Evolutionary conservation across 1,140 invertebrate genomes (phyloP).

Genomic region (Philotrypesis tridentata): DNA sequence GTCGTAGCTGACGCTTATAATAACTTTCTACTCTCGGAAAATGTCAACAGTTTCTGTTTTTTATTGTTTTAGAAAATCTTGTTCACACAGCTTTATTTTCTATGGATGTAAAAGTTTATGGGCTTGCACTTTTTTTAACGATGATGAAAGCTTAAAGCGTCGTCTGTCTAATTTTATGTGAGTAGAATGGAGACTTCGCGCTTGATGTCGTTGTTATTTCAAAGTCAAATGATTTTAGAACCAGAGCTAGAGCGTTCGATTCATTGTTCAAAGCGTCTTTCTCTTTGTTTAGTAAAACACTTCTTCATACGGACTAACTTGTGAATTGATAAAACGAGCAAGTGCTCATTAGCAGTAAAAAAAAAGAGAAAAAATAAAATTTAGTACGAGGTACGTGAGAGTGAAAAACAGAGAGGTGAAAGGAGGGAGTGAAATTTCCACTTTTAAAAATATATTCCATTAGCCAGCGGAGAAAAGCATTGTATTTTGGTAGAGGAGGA

Average conservation of each 20-base stretch:
- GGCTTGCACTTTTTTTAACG: background rate
- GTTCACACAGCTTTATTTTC: background rate
- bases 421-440: constrained; percentile 1
- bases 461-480: background rate
- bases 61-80: background rate
- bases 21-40: no score
- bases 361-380: no score
- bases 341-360: background rate
- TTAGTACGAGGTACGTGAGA: background rate
- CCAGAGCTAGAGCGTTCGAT: background rate
- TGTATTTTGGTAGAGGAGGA: background rate
- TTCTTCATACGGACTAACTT: no score
- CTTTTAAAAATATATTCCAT: constrained; percentile 4
- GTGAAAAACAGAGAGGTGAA: no score
- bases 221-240: background rate
- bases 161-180: background rate
- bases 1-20: no score
- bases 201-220: background rate
- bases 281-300: background rate
- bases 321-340: no score
- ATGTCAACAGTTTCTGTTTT: background rate
- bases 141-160: background rate
- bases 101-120: background rate
- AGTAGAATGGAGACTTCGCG: background rate
- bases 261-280: background rate